Conservation (phyloP, 2,113 vertebrate species). For the Sarotherodon lohbergeri region DNA sequence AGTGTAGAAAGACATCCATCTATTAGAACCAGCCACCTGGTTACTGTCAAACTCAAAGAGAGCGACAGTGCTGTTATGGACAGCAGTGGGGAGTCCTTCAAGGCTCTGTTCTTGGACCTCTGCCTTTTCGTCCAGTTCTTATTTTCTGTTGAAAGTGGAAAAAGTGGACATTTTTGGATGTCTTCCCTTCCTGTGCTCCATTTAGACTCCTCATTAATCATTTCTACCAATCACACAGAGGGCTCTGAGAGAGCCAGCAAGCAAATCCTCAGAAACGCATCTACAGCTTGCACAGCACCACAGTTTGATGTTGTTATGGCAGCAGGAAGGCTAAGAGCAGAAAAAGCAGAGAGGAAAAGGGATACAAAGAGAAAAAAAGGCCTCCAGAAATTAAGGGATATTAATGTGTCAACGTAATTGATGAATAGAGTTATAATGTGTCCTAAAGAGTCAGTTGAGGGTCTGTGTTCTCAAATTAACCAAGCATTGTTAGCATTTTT, state of each 20-base stretch:
- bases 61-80: neutral
- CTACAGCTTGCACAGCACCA: constrained; percentile 16
- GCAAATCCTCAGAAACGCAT: constrained; percentile 2
- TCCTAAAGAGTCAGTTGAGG: neutral
- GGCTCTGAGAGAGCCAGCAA: constrained; percentile 8
- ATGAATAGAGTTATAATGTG: constrained; percentile 37
- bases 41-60: constrained; percentile 25
- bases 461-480: neutral
- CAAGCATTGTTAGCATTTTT: neutral
- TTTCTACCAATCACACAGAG: constrained; percentile 43
- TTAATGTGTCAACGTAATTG: constrained; percentile 22
- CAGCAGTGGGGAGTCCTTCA: constrained; percentile 20
- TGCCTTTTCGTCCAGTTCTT: constrained; percentile 7
- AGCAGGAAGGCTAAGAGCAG: constrained; percentile 20
- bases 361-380: neutral
- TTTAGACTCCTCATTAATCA: constrained; percentile 63
- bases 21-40: constrained; percentile 47
- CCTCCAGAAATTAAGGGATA: constrained; percentile 18
- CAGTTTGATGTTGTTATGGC: constrained; percentile 39
- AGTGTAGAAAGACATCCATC: constrained; percentile 25
- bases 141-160: neutral
- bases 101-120: neutral
- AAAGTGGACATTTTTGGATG: neutral
- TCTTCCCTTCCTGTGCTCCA: constrained; percentile 21
- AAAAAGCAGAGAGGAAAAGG: neutral